Evolutionary conservation across 2,888 invertebrate species (phyloP), one percentile per base, ranked within the genome.

Genomic region (Eutolmus rufibarbis): DNA sequence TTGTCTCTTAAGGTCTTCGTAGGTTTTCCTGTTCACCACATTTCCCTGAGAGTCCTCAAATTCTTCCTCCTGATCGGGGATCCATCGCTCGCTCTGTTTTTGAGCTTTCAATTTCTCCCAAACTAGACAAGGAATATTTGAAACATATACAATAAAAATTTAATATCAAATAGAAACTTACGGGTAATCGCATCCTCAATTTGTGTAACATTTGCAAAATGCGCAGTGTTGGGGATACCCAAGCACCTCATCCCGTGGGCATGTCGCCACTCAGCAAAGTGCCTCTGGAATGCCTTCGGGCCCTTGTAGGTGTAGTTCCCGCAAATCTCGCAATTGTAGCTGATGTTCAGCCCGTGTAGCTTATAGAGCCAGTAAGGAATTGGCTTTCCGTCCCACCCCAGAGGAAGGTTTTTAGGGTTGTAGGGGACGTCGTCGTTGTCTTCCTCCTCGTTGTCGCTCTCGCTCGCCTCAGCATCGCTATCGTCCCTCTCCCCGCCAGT

Each of bases 351-450:
- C 0, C 99, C 99, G 91, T 99, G 99, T 7, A 99, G 94, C 92
- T 99, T 99, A 93, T 99, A 99, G 87, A 99, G 93, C 99, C 99
- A 99, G 93, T 99, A 99, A 0, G 99, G 99, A 89, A 96, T 96
- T 0, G 96, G 96, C 92, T 99, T 99, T 87, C 99, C 99, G 93
- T 99, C 99, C 99, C 99, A 99, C 0, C 99, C 99, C 0, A 99
- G 95, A 0, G 99, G 99, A 87, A 99, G 93, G 93, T 99, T 99
- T 93, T 99, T 99, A 0, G 99, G 99, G 94, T 99, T 99, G 92
- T 99, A 99, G 0, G 99, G 99, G 46, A 99, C 97, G 91, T 98
- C 98, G 91, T 97, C 97, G 81, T 97, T 97, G 89, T 98, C 97
- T 90, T 98, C 97, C 88, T 98, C 97, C 77, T 97, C 97, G 79